Conservation (phyloP, 2,113 vertebrate species). For the Laterallus jamaicensis region DNA sequence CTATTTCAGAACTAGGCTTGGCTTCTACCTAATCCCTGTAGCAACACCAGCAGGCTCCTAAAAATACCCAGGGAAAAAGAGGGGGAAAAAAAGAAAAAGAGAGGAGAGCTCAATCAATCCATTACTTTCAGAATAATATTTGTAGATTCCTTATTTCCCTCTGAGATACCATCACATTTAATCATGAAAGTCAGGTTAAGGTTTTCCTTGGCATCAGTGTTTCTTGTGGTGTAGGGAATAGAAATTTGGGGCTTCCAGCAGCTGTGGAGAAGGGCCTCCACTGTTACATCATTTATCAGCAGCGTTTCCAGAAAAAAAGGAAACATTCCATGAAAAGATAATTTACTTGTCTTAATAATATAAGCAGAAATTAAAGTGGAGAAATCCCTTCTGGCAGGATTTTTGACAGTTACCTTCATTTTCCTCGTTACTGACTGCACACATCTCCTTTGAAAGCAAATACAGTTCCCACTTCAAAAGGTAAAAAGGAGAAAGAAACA, state of each 20-base stretch:
- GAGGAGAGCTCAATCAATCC: background rate
- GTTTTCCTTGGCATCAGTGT: constrained; percentile 49
- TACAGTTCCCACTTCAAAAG: constrained; percentile 49
- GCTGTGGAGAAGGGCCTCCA: background rate
- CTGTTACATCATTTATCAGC: constrained; percentile 55
- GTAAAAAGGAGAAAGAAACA: background rate
- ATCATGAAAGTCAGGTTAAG: constrained; percentile 33
- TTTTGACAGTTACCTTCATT: constrained; percentile 48
- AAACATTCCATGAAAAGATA: constrained; percentile 73
- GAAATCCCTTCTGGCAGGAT: constrained; percentile 64
- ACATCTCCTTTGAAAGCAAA: constrained; percentile 41
- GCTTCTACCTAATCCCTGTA: constrained; percentile 2
- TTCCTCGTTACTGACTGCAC: constrained; percentile 24
- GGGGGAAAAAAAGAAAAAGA: background rate
- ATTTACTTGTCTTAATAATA: constrained; percentile 69
- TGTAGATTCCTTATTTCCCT: constrained; percentile 43
- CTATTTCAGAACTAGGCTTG: background rate
- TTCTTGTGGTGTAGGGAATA: constrained; percentile 32
- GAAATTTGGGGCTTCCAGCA: constrained; percentile 25
- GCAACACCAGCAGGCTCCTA: background rate
- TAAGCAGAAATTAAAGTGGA: constrained; percentile 62
- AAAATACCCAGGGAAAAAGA: background rate
- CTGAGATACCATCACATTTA: constrained; percentile 25
- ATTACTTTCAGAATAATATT: constrained; percentile 38
- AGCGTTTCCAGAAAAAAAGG: constrained; percentile 40